These are phyloP conservation scores for Platichthys stellatus DNA, from an alignment of 2,113 vertebrate species.

Conservation along the genomic window DNA sequence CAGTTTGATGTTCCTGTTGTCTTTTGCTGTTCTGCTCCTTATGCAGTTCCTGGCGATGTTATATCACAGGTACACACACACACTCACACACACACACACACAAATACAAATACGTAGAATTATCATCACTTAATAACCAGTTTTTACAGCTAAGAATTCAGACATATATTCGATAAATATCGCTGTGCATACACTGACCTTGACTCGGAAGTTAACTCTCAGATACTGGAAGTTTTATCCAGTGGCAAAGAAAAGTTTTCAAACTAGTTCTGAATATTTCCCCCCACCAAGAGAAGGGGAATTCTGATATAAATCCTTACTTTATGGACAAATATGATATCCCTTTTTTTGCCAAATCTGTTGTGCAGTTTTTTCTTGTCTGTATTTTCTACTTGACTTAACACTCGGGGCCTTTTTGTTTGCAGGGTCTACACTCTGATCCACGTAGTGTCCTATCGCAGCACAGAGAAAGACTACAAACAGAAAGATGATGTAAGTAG, in stretches of 20 bases:
- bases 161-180: too few relatives aligned
- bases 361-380: not conserved
- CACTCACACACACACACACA: not conserved
- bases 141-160: too few relatives aligned
- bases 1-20: conserved; percentile 85
- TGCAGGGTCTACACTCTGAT: conserved; percentile 84
- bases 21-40: conserved; percentile 79
- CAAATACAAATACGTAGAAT: not conserved
- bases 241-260: not conserved
- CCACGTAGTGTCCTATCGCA: conserved; percentile 82
- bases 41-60: conserved; percentile 85
- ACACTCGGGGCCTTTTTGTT: conserved; percentile 33
- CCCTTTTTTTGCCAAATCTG: not conserved
- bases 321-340: not conserved
- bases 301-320: not conserved
- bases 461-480: conserved; percentile 81
- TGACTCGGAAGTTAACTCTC: not conserved
- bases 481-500: conserved; percentile 62
- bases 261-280: not conserved
- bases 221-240: not conserved
- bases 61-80: conserved; percentile 78
- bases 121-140: too few relatives aligned
- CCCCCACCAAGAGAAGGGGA: too few relatives aligned
- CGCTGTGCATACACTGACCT: too few relatives aligned
- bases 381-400: not conserved